These are phyloP conservation scores for Aegotheles bennettii DNA, from an alignment of 2,113 vertebrate genomes.

Conservation along the genomic window DNA sequence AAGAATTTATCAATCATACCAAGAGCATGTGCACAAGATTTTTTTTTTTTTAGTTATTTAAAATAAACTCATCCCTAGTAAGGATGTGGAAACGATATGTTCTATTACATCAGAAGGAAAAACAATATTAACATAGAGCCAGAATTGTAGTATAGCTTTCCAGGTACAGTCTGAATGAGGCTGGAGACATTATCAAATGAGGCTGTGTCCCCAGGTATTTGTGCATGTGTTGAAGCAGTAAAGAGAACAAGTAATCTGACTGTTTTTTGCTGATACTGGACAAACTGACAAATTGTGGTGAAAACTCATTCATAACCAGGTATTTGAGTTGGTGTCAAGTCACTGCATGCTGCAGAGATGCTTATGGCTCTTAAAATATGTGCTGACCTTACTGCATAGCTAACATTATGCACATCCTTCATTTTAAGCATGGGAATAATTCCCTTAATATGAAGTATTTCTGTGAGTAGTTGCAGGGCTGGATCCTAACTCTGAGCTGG, in stretches of 20 bases:
- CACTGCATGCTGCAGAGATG: background rate
- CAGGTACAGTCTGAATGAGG: background rate
- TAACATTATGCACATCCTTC: background rate
- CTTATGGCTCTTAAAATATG: background rate
- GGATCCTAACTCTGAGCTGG: background rate
- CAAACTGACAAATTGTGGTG: background rate
- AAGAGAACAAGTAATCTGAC: background rate
- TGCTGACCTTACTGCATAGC: background rate
- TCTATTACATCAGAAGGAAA: background rate
- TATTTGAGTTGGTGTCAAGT: background rate
- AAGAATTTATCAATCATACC: background rate
- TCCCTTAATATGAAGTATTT: background rate
- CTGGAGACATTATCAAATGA: background rate
- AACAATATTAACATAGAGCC: background rate
- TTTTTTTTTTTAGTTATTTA: background rate
- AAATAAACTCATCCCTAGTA: background rate
- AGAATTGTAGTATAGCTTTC: background rate
- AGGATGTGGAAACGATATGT: background rate
- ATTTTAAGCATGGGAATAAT: background rate
- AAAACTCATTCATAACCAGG: background rate
- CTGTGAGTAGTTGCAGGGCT: background rate
- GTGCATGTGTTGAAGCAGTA: background rate
- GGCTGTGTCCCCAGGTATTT: background rate
- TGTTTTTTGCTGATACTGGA: background rate
- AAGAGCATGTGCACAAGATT: background rate